Evolutionary conservation across 2,797 vertebrate genomes (phyloP).

Genomic region (Microctenopoma steveboyesi): DNA sequence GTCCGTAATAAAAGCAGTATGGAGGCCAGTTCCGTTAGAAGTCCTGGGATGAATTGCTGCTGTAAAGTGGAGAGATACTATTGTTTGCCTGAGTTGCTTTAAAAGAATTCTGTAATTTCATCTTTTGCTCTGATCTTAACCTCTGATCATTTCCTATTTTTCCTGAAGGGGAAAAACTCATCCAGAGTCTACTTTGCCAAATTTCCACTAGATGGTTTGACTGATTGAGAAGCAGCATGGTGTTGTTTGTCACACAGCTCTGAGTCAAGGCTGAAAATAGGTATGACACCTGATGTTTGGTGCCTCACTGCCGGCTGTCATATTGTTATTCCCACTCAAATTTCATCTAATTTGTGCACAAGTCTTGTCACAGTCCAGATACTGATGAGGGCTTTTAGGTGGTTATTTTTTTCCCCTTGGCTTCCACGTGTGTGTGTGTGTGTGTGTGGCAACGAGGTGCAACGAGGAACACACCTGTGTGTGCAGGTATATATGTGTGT

Average conservation of each 20-base stretch:
- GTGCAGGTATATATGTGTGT: constrained; percentile 22
- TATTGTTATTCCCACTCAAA: constrained; percentile 82
- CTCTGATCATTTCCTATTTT: constrained; percentile 62
- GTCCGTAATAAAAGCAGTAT: constrained; percentile 76
- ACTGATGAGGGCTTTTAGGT: constrained; percentile 78
- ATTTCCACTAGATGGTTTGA: constrained; percentile 62
- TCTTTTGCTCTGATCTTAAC: constrained; percentile 57
- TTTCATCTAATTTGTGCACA: constrained; percentile 82
- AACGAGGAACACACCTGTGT: constrained; percentile 52
- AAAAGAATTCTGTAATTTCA: constrained; percentile 39
- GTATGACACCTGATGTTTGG: constrained; percentile 80
- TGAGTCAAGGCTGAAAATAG: constrained; percentile 79
- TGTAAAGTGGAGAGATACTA: constrained; percentile 2
- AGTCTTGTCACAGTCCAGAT: constrained; percentile 80
- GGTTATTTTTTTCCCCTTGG: constrained; percentile 53
- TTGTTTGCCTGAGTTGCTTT: constrained; percentile 37
- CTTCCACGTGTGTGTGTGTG: constrained; percentile 40
- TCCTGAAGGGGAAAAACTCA: constrained; percentile 56
- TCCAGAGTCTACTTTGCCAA: constrained; percentile 61
- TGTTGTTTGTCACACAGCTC: constrained; percentile 80
- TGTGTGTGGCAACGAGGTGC: constrained; percentile 55
- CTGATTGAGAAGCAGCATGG: constrained; percentile 76
- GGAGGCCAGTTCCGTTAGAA: constrained; percentile 47
- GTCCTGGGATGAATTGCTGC: constrained; percentile 56
- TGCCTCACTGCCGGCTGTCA: constrained; percentile 75